A percentile compares a stretch with the other conserved stretches of the same genome.
Conservation (phyloP, 1,140 invertebrate genomes). For the Cepaea nemoralis region DNA sequence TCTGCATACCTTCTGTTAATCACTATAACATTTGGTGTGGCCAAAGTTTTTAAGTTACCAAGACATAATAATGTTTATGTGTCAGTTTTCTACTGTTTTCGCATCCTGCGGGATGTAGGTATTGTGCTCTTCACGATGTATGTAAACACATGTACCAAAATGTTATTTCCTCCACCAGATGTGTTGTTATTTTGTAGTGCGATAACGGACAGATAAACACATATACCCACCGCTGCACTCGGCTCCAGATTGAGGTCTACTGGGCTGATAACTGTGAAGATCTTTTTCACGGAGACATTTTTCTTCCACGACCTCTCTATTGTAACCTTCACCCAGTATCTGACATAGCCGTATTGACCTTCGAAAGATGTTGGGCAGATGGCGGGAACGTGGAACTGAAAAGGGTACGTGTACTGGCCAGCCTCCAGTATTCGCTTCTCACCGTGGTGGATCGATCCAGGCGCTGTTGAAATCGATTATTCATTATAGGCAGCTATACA, state of each 20-base stretch:
- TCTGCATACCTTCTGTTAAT: too few species aligned
- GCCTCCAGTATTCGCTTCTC: conserved; percentile 51
- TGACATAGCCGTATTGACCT: conserved; percentile 71
- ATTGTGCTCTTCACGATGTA: too few species aligned
- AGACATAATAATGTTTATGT: too few species aligned
- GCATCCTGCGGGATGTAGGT: too few species aligned
- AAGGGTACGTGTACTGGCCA: conserved; percentile 72
- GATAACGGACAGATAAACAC: neutral
- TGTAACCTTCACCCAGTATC: conserved; percentile 72
- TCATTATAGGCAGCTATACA: too few species aligned
- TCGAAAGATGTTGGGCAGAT: conserved; percentile 73
- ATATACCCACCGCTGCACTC: conserved; percentile 52
- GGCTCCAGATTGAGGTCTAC: conserved; percentile 66
- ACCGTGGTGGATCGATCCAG: neutral
- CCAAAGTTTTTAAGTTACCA: too few species aligned
- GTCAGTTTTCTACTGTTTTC: too few species aligned
- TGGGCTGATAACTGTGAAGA: conserved; percentile 66
- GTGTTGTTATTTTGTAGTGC: too few species aligned
- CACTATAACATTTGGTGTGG: too few species aligned
- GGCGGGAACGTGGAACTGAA: conserved; percentile 72
- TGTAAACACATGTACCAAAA: too few species aligned
- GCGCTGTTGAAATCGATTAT: neutral
- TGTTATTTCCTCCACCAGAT: too few species aligned
- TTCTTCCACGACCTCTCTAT: conserved; percentile 69
- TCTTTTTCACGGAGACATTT: conserved; percentile 61